Evolutionary conservation across 2,797 vertebrate genomes (phyloP).

Genomic region (Petrocephalus schoutedeni): DNA sequence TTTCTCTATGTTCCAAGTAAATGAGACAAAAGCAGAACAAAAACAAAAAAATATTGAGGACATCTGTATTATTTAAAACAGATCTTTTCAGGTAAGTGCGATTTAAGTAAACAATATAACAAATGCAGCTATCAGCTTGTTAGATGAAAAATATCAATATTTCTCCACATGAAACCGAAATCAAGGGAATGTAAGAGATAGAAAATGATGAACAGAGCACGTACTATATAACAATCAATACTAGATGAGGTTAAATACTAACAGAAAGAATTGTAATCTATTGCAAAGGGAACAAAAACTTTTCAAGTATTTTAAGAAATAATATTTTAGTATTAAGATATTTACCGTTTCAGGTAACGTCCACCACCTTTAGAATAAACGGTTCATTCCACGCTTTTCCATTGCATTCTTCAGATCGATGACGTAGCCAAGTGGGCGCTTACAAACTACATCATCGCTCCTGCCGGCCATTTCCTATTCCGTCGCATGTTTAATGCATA

Average conservation of each 20-base stretch:
- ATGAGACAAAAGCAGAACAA: not conserved
- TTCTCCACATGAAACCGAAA: not conserved
- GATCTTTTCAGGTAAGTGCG: not conserved
- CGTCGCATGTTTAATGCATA: not conserved
- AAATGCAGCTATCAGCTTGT: not conserved
- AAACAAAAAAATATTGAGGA: not conserved
- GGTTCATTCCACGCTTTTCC: constrained; percentile 38
- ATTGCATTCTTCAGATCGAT: constrained; percentile 55
- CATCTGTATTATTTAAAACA: not conserved
- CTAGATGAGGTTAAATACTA: not conserved
- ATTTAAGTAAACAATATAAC: not conserved
- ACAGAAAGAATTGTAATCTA: not conserved
- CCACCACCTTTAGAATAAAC: constrained; percentile 31
- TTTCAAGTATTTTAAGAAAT: not conserved
- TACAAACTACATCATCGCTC: not conserved
- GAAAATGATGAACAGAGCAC: not conserved
- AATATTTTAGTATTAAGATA: not conserved
- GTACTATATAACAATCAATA: not conserved
- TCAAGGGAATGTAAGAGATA: not conserved
- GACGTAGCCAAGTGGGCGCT: constrained; percentile 55
- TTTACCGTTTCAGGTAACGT: constrained; percentile 35
- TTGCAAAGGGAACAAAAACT: not conserved
- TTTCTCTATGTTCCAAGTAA: not conserved
- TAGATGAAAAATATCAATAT: not conserved
- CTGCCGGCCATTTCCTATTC: not conserved